phyloP scores from a whole-genome alignment of 2,797 vertebrate species.

The Glyptemys insculpta region DNA sequence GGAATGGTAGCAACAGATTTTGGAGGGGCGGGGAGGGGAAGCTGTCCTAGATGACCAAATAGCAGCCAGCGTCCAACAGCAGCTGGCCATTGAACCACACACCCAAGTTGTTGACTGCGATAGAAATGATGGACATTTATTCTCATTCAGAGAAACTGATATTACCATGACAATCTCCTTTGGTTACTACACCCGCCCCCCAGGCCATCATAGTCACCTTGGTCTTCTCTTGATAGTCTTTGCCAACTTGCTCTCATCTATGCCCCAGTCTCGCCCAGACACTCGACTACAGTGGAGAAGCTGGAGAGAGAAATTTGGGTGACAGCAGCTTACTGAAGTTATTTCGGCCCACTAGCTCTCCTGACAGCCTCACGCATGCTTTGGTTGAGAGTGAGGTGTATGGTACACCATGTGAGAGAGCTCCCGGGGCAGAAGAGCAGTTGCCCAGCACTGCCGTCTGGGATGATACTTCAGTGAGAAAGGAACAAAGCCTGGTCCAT shows the following conservation, averaged over 20 bases:
- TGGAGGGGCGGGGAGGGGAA: neutral
- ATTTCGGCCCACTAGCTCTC: neutral
- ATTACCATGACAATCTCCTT: neutral
- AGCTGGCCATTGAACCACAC: neutral
- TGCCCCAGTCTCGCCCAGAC: neutral
- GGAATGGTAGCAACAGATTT: neutral
- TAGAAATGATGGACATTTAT: accelerated
- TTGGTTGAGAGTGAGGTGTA: accelerated
- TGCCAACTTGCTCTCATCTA: neutral
- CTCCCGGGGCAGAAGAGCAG: neutral
- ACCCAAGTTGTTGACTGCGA: neutral
- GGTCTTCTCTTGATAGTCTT: neutral
- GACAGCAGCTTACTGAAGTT: neutral
- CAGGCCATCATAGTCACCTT: neutral
- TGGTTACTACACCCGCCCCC: neutral
- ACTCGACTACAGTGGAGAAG: neutral
- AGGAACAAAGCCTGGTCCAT: neutral
- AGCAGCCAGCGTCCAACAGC: neutral
- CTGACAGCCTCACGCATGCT: neutral
- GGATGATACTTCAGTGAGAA: neutral
- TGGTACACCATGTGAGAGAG: neutral
- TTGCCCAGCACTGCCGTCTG: accelerated
- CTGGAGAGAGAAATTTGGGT: neutral
- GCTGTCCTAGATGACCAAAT: neutral
- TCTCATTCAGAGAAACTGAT: neutral